Base-by-base conservation (phyloP, 64 coral and sea anemone species). In the Hydrozoanthus tunicans region DNA sequence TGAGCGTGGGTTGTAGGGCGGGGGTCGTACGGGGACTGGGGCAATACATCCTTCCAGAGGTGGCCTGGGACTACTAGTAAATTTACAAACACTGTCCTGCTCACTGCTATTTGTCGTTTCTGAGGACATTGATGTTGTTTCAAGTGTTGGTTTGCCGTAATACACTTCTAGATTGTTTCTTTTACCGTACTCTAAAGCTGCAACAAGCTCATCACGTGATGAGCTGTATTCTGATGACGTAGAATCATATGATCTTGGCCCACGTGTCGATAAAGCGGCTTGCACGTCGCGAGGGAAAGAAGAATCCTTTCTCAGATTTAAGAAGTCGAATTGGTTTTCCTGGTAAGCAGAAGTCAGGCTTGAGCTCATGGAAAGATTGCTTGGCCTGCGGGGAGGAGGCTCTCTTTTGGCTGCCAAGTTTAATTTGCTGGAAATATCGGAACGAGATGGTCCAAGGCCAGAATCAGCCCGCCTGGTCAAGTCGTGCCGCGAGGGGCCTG, bases 211-310 rank as follows among this genome's bases (percentile, higher is more conserved):
- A 56, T 99, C 97, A 94, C 97, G 97, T 94, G 97, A 99, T 26
- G 97, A 99, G 60, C 97, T 99, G 66, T 99, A 99, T 89, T 99
- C 97, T 1, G 97, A 99, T 9, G 97, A 99, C 14, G 97, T 95
- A 51, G 97, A 99, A 64, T 99, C 97, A 79, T 99, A 99, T 14
- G 92, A 94, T 23, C 97, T 90, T 63, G 94, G 86, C 10, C 91
- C 94, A 20, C 97, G 94, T 79, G 92, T 83, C 6, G 73, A 64
- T 25, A 95, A 25, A 23, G 78, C 62, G 51, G 79, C 86, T 60
- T 95, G 89, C 52, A 93, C 59, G 65, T 94, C 95, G 10, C 85
- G 90, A 14, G 92, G 94, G 73, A 91, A 99, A 9, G 92, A 89
- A 20, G 73, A 84, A 54, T 93, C 94, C 58, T 91, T 95, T 80